Evolutionary conservation across 2,888 invertebrate genomes (phyloP), one percentile per base, ranked within the genome.

Genomic region (Sinopyrophorus schimmeli): DNA sequence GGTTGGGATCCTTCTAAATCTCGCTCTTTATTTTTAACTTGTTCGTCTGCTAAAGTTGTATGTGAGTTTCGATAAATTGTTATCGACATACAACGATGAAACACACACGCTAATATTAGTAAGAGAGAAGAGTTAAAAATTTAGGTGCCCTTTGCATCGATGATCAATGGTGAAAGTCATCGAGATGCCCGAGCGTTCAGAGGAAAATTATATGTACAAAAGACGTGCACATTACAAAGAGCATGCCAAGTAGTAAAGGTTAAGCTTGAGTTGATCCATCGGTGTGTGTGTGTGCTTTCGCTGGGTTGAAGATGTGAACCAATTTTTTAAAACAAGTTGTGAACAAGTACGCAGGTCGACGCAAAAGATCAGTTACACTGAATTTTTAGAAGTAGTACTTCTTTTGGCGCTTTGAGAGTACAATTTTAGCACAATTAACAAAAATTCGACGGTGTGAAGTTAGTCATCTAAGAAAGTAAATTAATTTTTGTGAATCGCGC

Each of bases 211-310:
- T 32, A 35, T 40, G 34, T 42, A 52, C 46, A 43, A 32, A 43
- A 53, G 38, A 47, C 59, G 59, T 62, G 62, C 62, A 54, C 50
- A 42, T 59, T 59, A 60, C 58, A 60, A n/a, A n/a, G 44, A 59
- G 50, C 61, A 61, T 58, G 58, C 57, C 54, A 57, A 53, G 35
- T 49, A 54, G 41, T 31, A 47, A 43, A 54, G 47, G 15, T 38
- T 32, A 62, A 60, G 62, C 58, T 32, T 49, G 57, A 56, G 52
- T 57, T 57, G 58, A 59, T 54, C 58, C 55, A 58, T 53, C 49
- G 47, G 63, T 65, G 65, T 64, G 65, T 65, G 65, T 64, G 65
- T 64, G 67, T 66, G 67, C 65, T 61, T 54, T 64, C 63, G 30
- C 30, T 41, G 51, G 46, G 57, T 30, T 51, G 42, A 50, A 53